phyloP scores from a whole-genome alignment of 2,888 invertebrate genomes.

The Euclidia mi region DNA sequence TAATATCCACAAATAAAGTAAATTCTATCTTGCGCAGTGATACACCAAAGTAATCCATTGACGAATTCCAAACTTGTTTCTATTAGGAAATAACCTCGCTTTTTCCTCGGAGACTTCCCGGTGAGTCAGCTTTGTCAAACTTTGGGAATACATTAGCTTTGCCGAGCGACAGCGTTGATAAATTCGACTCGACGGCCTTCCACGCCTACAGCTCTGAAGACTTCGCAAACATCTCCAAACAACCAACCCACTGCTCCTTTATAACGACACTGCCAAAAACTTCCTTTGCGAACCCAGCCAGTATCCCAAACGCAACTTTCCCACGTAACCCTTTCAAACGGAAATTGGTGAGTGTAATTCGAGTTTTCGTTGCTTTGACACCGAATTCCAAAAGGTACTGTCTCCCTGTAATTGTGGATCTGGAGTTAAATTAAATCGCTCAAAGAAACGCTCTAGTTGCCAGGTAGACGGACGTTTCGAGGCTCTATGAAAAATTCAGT shows the following conservation, averaged over 20 bases:
- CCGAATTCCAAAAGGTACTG: slow-evolving; percentile 72
- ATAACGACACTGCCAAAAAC: slow-evolving; percentile 8
- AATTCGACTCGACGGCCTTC: slow-evolving; percentile 74
- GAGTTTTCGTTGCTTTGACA: slow-evolving; percentile 73
- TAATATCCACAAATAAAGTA: slow-evolving; percentile 39
- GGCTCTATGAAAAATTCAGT: slow-evolving; percentile 50
- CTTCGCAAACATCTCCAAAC: slow-evolving; percentile 22
- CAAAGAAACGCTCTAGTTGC: slow-evolving; percentile 66
- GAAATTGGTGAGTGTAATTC: slow-evolving; percentile 57
- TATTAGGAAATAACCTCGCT: slow-evolving; percentile 72
- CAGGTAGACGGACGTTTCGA: slow-evolving; percentile 35
- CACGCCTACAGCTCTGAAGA: slow-evolving; percentile 12
- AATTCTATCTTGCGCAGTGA: slow-evolving; percentile 36
- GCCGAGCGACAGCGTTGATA: slow-evolving; percentile 79
- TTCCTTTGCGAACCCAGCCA: slow-evolving; percentile 34
- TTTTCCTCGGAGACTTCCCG: slow-evolving; percentile 74
- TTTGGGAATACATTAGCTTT: slow-evolving; percentile 85
- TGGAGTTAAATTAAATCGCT: slow-evolving; percentile 75
- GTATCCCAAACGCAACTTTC: slow-evolving; percentile 43
- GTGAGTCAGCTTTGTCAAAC: slow-evolving; percentile 80
- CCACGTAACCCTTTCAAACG: slow-evolving; percentile 47
- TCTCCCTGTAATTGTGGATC: slow-evolving; percentile 76
- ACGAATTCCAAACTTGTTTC: slow-evolving; percentile 80
- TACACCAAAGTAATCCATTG: slow-evolving; percentile 70
- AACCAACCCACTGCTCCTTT: slow-evolving; percentile 47